Evolutionary conservation across 2,113 vertebrate genomes (phyloP).

Genomic region (Rhombomys opimus): DNA sequence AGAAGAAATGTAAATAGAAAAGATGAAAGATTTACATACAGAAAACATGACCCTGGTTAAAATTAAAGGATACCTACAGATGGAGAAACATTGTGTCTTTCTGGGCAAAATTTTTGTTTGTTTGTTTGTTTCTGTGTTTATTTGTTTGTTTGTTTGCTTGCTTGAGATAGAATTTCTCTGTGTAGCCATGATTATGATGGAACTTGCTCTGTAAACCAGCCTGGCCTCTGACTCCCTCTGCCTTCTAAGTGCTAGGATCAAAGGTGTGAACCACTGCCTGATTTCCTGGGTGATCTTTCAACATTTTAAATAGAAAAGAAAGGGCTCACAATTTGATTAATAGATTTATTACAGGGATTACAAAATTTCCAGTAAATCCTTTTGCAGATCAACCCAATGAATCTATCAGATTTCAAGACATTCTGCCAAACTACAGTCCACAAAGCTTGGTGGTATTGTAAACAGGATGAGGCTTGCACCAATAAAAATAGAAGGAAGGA

Average conservation of each 20-base stretch:
- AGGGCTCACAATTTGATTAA: too few species aligned
- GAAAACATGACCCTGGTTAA: neutral
- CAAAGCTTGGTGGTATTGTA: too few species aligned
- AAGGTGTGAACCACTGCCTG: neutral
- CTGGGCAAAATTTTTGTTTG: neutral
- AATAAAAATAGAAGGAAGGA: too few species aligned
- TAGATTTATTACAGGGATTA: too few species aligned
- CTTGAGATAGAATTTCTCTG: neutral
- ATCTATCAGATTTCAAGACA: neutral
- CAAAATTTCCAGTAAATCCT: neutral
- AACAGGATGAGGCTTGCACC: neutral
- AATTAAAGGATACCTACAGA: neutral
- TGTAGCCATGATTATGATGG: neutral
- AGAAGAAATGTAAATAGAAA: neutral
- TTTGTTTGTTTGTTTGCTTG: neutral
- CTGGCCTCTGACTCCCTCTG: neutral
- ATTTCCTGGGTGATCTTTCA: neutral
- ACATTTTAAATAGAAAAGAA: neutral
- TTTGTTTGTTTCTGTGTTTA: neutral
- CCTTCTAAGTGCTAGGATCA: neutral
- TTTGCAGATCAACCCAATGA: too few species aligned
- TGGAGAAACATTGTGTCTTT: neutral
- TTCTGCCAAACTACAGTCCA: neutral
- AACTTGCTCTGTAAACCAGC: neutral
- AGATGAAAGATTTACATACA: neutral